Conservation (phyloP, 2,113 vertebrate species). For the Todiramphus chloris region DNA sequence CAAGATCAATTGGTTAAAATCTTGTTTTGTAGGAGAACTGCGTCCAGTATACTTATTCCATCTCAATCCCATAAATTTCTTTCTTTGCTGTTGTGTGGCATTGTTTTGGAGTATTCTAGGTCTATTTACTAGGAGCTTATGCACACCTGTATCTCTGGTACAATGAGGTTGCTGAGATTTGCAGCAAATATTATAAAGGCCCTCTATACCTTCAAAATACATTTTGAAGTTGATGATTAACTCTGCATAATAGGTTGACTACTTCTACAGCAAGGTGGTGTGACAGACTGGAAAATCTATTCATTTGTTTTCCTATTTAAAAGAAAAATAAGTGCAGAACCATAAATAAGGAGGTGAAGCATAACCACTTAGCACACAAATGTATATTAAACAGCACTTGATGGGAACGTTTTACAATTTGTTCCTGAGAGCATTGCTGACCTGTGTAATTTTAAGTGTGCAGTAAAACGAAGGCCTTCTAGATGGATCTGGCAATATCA, state of each 20-base stretch:
- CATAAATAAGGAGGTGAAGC: background rate
- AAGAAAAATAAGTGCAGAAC: conserved; percentile 23
- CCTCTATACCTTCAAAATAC: background rate
- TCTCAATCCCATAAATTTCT: background rate
- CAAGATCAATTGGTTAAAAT: background rate
- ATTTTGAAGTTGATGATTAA: background rate
- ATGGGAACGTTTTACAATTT: background rate
- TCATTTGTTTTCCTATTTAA: conserved; percentile 7
- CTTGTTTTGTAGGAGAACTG: background rate
- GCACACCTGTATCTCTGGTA: background rate
- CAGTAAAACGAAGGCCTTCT: background rate
- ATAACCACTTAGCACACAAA: background rate
- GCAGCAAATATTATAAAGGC: background rate
- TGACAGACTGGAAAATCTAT: conserved; percentile 22
- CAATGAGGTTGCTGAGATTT: background rate
- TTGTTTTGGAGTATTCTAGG: background rate
- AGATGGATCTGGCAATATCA: background rate
- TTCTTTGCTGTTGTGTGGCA: background rate
- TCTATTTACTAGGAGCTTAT: background rate
- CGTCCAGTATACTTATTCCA: background rate
- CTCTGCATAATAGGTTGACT: background rate
- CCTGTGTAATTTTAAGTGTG: background rate
- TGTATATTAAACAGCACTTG: background rate
- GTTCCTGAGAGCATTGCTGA: background rate
- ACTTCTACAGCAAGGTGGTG: background rate